phyloP scores from a whole-genome alignment of 1,140 invertebrate species.

The Leptonema lineaticorne region DNA sequence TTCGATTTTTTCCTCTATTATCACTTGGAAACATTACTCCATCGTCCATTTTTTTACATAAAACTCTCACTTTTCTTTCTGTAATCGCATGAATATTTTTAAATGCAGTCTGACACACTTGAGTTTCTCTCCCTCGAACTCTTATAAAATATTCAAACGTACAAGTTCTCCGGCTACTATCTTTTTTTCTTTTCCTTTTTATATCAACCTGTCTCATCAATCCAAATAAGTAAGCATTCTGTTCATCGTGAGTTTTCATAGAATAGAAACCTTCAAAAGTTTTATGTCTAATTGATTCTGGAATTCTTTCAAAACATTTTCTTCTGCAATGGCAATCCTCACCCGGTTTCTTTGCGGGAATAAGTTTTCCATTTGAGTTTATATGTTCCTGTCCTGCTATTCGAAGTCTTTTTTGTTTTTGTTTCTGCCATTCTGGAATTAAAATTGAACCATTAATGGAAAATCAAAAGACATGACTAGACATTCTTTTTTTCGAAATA shows the following conservation, averaged over 20 bases:
- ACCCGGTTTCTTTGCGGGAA: slow-evolving; percentile 56
- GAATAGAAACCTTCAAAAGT: slow-evolving; percentile 60
- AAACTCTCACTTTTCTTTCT: slow-evolving; percentile 58
- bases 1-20: slow-evolving; percentile 56
- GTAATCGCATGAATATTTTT: slow-evolving; percentile 62
- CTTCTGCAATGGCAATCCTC: slow-evolving; percentile 58
- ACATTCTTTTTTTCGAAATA: too few relatives aligned
- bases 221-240: slow-evolving; percentile 62
- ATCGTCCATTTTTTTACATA: slow-evolving; percentile 61
- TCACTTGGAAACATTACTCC: slow-evolving; percentile 60
- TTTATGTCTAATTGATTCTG: slow-evolving; percentile 53
- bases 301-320: slow-evolving; percentile 56
- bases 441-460: too few relatives aligned
- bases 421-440: slow-evolving; percentile 60
- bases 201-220: slow-evolving; percentile 60
- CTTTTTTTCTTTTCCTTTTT: slow-evolving; percentile 57
- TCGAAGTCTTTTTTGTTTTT: slow-evolving; percentile 58
- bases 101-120: slow-evolving; percentile 61
- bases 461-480: too few relatives aligned
- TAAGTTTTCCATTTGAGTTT: slow-evolving; percentile 59
- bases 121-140: slow-evolving; percentile 57
- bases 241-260: slow-evolving; percentile 60
- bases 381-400: slow-evolving; percentile 58
- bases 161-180: slow-evolving; percentile 56
- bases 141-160: slow-evolving; percentile 61